Evolutionary conservation across 2,888 invertebrate genomes (phyloP), one percentile per base, ranked within the genome.

Genomic region (Leucania comma): DNA sequence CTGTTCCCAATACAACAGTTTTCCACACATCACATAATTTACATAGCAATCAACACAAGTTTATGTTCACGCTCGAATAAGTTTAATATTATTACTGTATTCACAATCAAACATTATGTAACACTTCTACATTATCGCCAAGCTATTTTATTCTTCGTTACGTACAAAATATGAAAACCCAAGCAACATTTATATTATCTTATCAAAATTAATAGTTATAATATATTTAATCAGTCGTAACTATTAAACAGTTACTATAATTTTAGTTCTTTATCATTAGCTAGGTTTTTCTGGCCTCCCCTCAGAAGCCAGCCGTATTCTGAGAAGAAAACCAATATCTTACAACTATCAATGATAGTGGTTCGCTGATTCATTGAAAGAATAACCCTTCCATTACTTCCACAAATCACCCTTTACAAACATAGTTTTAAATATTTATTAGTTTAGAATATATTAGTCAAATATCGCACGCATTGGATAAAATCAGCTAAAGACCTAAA

Each of bases 211-310:
- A 58, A 12, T 60, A 54, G 42, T 42, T 42, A 17, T 59, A 54
- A 46, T 57, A 62, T 60, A 67, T 56, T 60, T 67, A 76, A 79
- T 76, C 80, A 76, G 76, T 79, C 76, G 58, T 79, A 67, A 67
- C 68, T 51, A 42, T 59, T n/a, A 53, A 73, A 59, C 20, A 59
- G 78, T 56, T 51, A 51, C 50, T 51, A 26, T 53, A 8, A 57
- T 14, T 12, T 20, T 54, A 54, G 61, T 62, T 73, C 26, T 71
- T 32, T 10, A 73, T 12, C 50, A 74, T 24, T 20, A 48, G 56
- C 29, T 26, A 51, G 48, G 29, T 50, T 38, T 14, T 4, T 38
- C 38, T 14, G 38, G 38, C 3, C 12, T 38, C 12, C 12, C 38
- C 42, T 42, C 38, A 17, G 17, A 42, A 42, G 14, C 17, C 14